phyloP scores from a whole-genome alignment of 2,797 vertebrate species.

The Meda fulgida region DNA sequence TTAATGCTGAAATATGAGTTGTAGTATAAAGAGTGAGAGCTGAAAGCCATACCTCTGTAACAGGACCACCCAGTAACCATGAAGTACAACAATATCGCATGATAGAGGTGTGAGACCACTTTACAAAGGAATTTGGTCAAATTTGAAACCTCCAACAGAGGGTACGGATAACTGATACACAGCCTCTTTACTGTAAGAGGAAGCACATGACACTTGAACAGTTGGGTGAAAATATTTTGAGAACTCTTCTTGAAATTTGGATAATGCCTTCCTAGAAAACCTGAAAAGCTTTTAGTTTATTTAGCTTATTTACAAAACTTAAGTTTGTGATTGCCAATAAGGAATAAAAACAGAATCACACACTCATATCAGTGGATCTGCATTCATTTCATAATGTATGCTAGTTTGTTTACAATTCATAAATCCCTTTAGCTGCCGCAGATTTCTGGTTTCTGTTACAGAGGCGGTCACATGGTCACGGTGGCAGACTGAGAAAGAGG shows the following conservation, averaged over 20 bases:
- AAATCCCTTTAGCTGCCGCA: neutral
- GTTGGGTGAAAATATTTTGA: neutral
- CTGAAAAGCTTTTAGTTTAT: neutral
- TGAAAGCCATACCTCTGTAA: slow-evolving; percentile 20
- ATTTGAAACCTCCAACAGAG: slow-evolving; percentile 10
- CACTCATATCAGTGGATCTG: neutral
- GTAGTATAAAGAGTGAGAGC: slow-evolving; percentile 9
- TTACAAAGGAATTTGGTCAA: slow-evolving; percentile 17
- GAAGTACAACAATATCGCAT: neutral
- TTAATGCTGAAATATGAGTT: slow-evolving; percentile 22
- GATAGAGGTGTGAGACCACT: slow-evolving; percentile 12
- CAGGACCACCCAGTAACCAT: slow-evolving; percentile 19
- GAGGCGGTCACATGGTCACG: slow-evolving; percentile 34
- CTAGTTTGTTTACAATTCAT: slow-evolving; percentile 44
- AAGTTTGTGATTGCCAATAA: neutral
- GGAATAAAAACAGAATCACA: neutral
- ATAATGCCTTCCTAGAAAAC: neutral
- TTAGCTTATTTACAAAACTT: neutral
- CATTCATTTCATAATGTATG: slow-evolving; percentile 12
- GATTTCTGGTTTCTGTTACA: neutral
- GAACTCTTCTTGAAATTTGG: neutral
- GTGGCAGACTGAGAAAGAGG: slow-evolving; percentile 50
- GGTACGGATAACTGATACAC: neutral
- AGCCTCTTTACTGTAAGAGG: neutral
- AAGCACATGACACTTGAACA: slow-evolving; percentile 3